Evolutionary conservation across 2,888 invertebrate genomes (phyloP), one percentile per base, ranked within the genome.

Genomic region (Eristalis arbustorum): DNA sequence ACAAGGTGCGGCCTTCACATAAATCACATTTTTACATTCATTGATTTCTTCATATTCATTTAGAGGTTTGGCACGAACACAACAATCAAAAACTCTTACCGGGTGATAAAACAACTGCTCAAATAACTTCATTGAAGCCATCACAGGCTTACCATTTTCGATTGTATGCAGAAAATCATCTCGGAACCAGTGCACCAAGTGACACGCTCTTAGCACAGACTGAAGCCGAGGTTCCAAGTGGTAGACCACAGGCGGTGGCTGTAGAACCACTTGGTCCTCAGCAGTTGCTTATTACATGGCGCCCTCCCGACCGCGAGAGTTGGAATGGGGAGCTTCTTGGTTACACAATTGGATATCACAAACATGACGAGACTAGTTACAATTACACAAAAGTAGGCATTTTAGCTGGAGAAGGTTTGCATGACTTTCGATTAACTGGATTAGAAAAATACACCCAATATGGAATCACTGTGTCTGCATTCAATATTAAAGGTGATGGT

Each of bases 361-460:
- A 91, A 92, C 94, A 89, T 92, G 94, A 93, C 90, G 93, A 82
- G 91, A 93, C 83, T 0, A 85, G 89, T 0, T 91, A 90, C 59
- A 93, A 93, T 56, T 91, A 91, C 31, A 92, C 92, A 0, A 91
- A 91, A 79, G 91, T 93, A 1, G 92, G 92, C 31, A 91, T 93
- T 88, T 91, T 93, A 0, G 93, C 93, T 68, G 93, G 93, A 3
- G 94, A 94, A 74, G 93, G 93, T 0, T 92, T 94, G 0, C 94
- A 94, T 10, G 95, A 95, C 88, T 93, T 95, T 66, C 94, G 94
- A 31, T 91, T 96, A 40, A 94, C 94, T 4, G 95, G 95, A 0
- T 92, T 96, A 31, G 94, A 95, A 79, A 96, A 97, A 90, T 97
- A 96, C 91, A 96, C 97, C 0, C 95, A 96, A 69, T 97, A 97